Evolutionary conservation across 2,888 invertebrate species (phyloP).

Genomic region (Orthosia cruda): DNA sequence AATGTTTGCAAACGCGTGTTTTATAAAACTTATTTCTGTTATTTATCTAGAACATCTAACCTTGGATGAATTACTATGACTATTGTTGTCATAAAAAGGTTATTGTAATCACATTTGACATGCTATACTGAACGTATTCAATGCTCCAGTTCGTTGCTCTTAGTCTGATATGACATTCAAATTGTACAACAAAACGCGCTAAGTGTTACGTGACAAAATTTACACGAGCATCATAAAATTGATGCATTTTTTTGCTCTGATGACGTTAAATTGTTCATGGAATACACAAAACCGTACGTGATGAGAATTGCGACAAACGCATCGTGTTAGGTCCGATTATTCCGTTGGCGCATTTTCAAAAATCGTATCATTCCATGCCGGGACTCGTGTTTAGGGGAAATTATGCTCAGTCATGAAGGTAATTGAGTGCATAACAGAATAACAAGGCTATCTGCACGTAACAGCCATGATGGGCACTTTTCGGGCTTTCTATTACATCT

Average conservation of each 20-base stretch:
- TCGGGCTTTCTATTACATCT: constrained; percentile 57
- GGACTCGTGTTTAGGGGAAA: constrained; percentile 64
- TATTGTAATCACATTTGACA: constrained; percentile 37
- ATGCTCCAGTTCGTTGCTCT: constrained; percentile 56
- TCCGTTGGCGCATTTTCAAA: constrained; percentile 41
- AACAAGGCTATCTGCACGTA: constrained; percentile 56
- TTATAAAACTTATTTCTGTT: constrained; percentile 10
- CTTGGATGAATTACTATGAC: constrained; percentile 23
- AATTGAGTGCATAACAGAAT: constrained; percentile 71
- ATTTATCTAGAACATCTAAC: constrained; percentile 31
- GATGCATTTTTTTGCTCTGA: constrained; percentile 34
- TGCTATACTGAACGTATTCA: constrained; percentile 19
- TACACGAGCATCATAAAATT: constrained; percentile 26
- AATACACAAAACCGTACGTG: constrained; percentile 52
- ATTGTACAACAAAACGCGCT: constrained; percentile 29
- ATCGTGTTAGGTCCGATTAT: constrained; percentile 44
- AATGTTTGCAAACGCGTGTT: constrained; percentile 16
- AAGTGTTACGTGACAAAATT: constrained; percentile 53
- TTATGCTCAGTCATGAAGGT: constrained; percentile 74
- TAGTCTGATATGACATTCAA: constrained; percentile 53
- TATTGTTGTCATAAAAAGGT: constrained; percentile 21
- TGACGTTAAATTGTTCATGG: constrained; percentile 55
- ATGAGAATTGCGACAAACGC: constrained; percentile 44
- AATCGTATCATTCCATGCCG: constrained; percentile 36
- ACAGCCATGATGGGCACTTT: constrained; percentile 54